Evolutionary conservation across 2,113 vertebrate species (phyloP).

Genomic region (Tiliqua scincoides): DNA sequence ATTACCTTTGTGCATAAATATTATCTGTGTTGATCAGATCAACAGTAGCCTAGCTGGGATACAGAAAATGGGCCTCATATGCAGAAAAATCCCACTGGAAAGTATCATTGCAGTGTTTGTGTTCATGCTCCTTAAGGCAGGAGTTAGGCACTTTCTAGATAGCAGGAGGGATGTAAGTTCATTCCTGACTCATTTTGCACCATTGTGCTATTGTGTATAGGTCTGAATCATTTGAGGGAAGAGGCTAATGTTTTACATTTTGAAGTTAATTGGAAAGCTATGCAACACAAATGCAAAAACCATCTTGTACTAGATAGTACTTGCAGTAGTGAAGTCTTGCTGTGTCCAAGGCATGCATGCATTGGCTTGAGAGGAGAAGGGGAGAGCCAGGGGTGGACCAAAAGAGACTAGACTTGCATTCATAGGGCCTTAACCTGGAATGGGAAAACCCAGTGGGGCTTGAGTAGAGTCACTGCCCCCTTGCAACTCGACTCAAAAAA

Average conservation of each 20-base stretch:
- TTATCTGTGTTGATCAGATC: not conserved
- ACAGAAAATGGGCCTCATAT: constrained; percentile 2
- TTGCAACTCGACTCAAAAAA: too few relatives aligned
- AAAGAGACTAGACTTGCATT: not conserved
- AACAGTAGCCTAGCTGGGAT: not conserved
- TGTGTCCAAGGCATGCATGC: not conserved
- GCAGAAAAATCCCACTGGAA: not conserved
- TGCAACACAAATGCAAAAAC: not conserved
- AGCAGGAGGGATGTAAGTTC: not conserved
- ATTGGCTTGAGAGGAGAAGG: not conserved
- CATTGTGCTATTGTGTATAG: not conserved
- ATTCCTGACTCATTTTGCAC: not conserved
- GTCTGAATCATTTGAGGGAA: not conserved
- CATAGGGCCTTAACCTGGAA: too few relatives aligned
- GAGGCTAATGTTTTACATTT: not conserved
- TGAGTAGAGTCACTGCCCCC: too few relatives aligned
- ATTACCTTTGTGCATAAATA: constrained; percentile 47
- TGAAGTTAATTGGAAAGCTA: not conserved
- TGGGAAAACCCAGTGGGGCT: too few relatives aligned
- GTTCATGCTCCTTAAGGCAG: not conserved
- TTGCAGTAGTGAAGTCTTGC: too few relatives aligned
- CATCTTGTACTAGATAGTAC: not conserved
- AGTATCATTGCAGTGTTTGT: not conserved
- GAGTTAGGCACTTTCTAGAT: not conserved
- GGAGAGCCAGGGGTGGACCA: not conserved